Percentiles rank a stretch among this genome's conserved stretches.
These are phyloP conservation scores for Grallaria varia DNA, from an alignment of 2,113 vertebrate genomes.

Conservation along the genomic window DNA sequence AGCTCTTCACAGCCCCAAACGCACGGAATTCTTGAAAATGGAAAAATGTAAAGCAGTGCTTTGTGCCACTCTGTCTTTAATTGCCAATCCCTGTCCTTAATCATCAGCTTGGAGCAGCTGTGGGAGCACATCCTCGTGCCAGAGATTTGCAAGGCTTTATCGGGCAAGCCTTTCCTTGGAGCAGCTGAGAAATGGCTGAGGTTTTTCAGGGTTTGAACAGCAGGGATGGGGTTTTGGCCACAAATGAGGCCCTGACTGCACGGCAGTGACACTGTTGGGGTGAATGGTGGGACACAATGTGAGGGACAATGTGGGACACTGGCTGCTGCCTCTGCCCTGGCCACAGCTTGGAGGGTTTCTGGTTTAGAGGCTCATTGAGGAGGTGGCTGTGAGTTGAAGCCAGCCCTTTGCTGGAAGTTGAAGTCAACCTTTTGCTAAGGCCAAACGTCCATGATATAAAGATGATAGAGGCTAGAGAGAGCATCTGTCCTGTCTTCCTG, in stretches of 20 bases:
- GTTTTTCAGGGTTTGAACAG: background rate
- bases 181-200: background rate
- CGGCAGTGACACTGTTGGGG: background rate
- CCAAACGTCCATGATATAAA: background rate
- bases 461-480: background rate
- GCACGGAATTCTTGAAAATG: background rate
- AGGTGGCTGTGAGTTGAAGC: background rate
- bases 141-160: background rate
- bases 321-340: background rate
- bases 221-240: background rate
- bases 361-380: background rate
- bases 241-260: background rate
- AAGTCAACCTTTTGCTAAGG: background rate
- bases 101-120: background rate
- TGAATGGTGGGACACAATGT: too few species aligned
- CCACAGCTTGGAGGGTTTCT: background rate
- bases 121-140: accelerated
- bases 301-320: accelerated
- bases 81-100: background rate
- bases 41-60: background rate
- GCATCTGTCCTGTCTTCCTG: background rate
- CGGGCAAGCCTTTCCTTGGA: background rate
- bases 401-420: background rate
- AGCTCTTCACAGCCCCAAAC: background rate
- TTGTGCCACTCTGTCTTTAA: background rate